Evolutionary conservation across 2,113 vertebrate genomes (phyloP), one percentile per base, ranked within the genome.

Genomic region (Dolichotis patagonum): DNA sequence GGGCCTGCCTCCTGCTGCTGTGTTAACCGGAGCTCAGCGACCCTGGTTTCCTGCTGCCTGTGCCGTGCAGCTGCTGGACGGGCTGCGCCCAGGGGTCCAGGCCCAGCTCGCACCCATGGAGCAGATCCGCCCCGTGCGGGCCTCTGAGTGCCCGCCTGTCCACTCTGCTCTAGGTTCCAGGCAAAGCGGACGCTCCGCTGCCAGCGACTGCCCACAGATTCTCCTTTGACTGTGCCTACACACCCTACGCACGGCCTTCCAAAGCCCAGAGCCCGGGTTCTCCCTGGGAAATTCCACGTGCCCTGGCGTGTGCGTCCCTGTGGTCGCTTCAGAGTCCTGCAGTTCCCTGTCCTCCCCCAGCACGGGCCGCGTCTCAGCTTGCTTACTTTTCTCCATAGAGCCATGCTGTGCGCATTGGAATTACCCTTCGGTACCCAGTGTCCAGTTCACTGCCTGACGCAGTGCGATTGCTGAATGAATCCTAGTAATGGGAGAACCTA

Each of bases 281-380:
- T 82, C 24, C 2, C 41, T 30, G 54, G 81, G 65, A 6, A 54
- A 43, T 90, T 43, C 52, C 56, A 11, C 85, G 1, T 16, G 85
- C 46, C 19, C 12, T 52, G 38, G 28, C 3, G 19, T 52, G 41
- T 19, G 22, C 17, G 3, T 8, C 67, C 65, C 67, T 19, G 67
- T 12, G 17, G 17, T 69, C n/a, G 35, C 17, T 8, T 69, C 65
- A n/a, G 67, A n/a, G 67, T n/a, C 17, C 17, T 7, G 35, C 30
- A 3, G 35, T 19, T 69, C 17, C 67, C 67, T 69, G 67, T 17
- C 35, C 35, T n/a, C 1, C 7, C n/a, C 54, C 54, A 56, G 67
- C 26, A 1, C 2, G 60, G 60, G 60, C 67, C 3, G 6, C 7
- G 3, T 5, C 35, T 19, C 65, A n/a, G 7, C 0, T 69, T 1